Base-by-base conservation (phyloP, 2,797 vertebrate genomes). In the Halcyon chelicuti region DNA sequence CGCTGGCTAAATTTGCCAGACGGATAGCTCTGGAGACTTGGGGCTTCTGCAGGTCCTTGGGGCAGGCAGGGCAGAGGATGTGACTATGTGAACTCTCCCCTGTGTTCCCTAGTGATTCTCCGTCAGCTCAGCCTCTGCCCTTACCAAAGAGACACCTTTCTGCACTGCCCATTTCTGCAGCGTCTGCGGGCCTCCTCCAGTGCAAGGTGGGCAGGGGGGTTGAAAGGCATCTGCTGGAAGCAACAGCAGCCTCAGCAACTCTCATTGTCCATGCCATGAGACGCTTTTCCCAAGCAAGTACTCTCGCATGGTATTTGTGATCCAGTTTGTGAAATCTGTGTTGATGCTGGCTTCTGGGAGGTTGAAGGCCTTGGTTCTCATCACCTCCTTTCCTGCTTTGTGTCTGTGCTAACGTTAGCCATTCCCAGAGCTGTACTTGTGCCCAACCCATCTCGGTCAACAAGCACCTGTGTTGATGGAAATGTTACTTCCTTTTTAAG, bases 1-100 rank as follows among this genome's bases (percentile, higher is more conserved):
- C 86, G 49, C 58, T 91, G 55, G 37, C 72, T 95, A 42, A 78
- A 92, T 94, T 73, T 85, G 61, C 80, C 47, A 61, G 16, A 55
- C 83, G 92, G 84, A 60, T 66, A 93, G 57, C 37, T 29, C 21
- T 86, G 74, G 67, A 93, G 62, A 58, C 14, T 78, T 83, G 37
- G 0, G 0, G 28, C 55, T 80, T 73, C 55, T n/a, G 28, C 37
- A 81, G 55, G 72, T 91, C 42, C 10, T 28, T 62, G 26, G 42
- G 46, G 33, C 35, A 55, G 51, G 35, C 44, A 61, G 8, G 52
- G 42, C 26, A 61, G 72, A 71, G 73, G 19, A 42, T 60, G 13
- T 90, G 66, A 54, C 66, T 72, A 2, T 26, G 18, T 54, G 51
- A 88, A 39, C 6, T 78, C 13, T 83, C 19, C 16, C n/a, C 10